Conservation (phyloP, 2,797 vertebrate species). For the Xenops minutus region DNA sequence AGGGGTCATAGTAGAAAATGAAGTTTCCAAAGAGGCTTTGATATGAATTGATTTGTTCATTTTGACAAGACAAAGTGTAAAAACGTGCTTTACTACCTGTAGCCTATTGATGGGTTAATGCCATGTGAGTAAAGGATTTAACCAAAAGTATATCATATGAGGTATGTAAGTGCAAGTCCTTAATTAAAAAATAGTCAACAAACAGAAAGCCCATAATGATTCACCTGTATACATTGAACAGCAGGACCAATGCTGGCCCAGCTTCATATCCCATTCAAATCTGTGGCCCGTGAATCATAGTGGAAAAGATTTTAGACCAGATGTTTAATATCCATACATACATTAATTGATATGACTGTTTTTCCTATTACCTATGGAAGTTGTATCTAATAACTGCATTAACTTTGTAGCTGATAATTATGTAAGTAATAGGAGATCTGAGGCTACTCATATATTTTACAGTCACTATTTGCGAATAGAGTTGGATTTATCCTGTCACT, state of each 20-base stretch:
- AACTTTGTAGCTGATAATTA: neutral
- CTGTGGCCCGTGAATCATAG: neutral
- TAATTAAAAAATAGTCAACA: neutral
- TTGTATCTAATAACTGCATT: neutral
- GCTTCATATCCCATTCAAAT: neutral
- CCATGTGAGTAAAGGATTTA: neutral
- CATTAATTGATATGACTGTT: fast-evolving
- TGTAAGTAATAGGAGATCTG: neutral
- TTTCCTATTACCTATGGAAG: neutral
- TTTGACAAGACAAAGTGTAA: neutral
- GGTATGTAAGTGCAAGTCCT: neutral
- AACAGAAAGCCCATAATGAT: neutral
- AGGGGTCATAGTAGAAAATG: neutral
- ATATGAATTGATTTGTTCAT: neutral
- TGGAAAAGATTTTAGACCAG: neutral
- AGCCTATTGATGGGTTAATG: neutral
- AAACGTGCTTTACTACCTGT: neutral
- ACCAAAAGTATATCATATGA: neutral
- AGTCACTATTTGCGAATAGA: neutral
- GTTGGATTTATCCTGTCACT: neutral
- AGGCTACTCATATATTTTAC: neutral
- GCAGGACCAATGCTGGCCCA: neutral
- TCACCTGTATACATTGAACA: neutral
- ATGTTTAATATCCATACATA: neutral
- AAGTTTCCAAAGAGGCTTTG: neutral